Conservation (phyloP, 2,113 vertebrate species). For the Sylvietta virens region DNA sequence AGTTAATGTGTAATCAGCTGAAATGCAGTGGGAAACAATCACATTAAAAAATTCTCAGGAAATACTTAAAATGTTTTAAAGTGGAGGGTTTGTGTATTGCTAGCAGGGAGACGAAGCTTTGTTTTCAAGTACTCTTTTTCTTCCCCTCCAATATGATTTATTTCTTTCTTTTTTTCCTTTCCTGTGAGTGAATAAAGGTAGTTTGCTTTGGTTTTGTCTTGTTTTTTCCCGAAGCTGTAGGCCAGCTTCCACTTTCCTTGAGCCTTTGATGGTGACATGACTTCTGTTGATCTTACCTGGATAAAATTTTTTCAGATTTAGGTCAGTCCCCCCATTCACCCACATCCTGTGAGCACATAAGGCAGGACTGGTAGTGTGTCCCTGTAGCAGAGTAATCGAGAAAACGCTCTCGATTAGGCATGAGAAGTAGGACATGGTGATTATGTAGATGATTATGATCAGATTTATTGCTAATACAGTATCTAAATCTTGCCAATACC, state of each 20-base stretch:
- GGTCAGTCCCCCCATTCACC: not conserved
- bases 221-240: not conserved
- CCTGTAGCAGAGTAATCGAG: fast-evolving
- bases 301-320: not conserved
- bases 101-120: not conserved
- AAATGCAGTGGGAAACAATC: not conserved
- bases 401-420: not conserved
- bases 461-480: not conserved
- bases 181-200: not conserved
- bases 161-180: not conserved
- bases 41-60: not conserved
- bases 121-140: not conserved
- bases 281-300: not conserved
- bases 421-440: not conserved
- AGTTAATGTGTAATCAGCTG: not conserved
- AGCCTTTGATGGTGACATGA: not conserved
- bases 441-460: not conserved
- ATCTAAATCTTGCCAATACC: not conserved
- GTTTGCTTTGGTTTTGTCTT: not conserved
- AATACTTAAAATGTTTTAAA: not conserved
- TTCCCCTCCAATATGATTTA: not conserved
- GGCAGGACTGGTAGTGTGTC: not conserved
- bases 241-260: not conserved
- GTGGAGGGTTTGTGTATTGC: not conserved
- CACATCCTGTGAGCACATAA: not conserved